A percentile compares a stretch with the other conserved stretches of the same genome.
phyloP scores from a whole-genome alignment of 2,797 vertebrate species.

The Gallinago nigripennis region DNA sequence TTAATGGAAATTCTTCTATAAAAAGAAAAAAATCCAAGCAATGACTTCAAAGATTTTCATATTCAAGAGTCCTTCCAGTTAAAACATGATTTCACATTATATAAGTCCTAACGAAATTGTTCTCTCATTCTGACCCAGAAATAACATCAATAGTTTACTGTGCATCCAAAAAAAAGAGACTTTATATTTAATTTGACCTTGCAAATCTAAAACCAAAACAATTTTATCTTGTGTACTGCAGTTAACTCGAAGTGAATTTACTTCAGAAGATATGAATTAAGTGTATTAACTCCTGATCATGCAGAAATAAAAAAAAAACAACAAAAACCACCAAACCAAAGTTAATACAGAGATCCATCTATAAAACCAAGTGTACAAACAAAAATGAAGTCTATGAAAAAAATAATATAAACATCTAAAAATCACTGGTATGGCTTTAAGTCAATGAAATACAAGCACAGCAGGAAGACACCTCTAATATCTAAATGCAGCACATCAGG shows the following conservation, averaged over 20 bases:
- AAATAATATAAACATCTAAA: neutral
- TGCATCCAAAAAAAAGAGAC: neutral
- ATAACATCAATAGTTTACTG: neutral
- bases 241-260: neutral
- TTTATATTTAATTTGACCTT: neutral
- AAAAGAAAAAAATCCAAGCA: neutral
- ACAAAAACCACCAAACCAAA: accelerated
- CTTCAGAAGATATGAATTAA: neutral
- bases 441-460: neutral
- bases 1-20: neutral
- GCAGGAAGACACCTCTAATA: neutral
- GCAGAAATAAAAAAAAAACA: neutral
- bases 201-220: neutral
- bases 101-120: neutral
- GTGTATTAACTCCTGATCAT: neutral
- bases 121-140: neutral
- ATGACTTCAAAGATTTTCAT: neutral
- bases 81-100: neutral
- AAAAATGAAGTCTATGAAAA: neutral
- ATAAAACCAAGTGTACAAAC: neutral
- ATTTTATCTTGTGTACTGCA: neutral
- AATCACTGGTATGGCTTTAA: neutral
- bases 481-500: neutral
- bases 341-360: neutral
- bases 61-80: neutral